Evolutionary conservation across 2,888 invertebrate species (phyloP).

Genomic region (Colostygia pectinataria): DNA sequence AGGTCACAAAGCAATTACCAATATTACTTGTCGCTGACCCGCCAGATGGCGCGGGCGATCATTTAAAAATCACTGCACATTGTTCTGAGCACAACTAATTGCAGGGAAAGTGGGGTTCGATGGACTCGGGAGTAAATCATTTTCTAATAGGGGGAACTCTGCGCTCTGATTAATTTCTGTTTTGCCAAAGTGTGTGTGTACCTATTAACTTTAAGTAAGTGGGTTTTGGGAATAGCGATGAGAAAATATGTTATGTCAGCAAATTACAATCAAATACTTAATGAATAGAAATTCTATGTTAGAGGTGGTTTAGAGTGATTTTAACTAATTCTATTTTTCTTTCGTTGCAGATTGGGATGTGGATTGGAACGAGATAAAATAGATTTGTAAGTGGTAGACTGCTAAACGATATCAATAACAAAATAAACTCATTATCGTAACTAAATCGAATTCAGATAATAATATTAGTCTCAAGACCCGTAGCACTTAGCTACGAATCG

Average conservation of each 20-base stretch:
- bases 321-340: constrained; percentile 12
- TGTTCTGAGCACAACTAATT: constrained; percentile 80
- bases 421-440: background rate
- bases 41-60: constrained; percentile 78
- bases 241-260: constrained; percentile 4
- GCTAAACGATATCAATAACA: background rate
- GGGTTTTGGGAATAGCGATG: constrained; percentile 28
- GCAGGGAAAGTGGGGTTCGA: constrained; percentile 80
- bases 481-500: constrained; percentile 1
- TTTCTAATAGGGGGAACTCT: constrained; percentile 67
- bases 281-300: background rate
- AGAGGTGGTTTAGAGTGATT: constrained; percentile 12
- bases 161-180: constrained; percentile 48
- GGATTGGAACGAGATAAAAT: constrained; percentile 10
- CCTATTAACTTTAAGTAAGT: constrained; percentile 21
- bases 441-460: background rate
- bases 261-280: too few species aligned
- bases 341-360: constrained; percentile 15
- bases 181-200: constrained; percentile 28
- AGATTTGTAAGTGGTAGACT: constrained; percentile 1
- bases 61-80: constrained; percentile 83
- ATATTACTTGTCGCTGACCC: constrained; percentile 64
- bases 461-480: background rate
- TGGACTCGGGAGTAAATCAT: constrained; percentile 75
- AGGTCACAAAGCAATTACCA: constrained; percentile 63